Evolutionary conservation across 2,113 vertebrate genomes (phyloP).

Genomic region (Pituophis catenifer): DNA sequence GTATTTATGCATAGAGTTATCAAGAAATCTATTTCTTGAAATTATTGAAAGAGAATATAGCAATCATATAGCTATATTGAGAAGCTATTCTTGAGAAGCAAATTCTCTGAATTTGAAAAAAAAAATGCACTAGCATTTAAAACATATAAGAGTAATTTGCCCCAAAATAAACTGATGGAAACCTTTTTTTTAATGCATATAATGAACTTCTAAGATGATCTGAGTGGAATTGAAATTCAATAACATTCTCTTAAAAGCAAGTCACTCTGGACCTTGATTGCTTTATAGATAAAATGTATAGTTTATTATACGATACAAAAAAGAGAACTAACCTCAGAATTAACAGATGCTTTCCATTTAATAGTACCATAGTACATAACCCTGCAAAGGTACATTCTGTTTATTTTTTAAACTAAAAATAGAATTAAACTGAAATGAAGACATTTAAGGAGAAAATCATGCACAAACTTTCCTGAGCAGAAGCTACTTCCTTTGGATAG

Average conservation of each 20-base stretch:
- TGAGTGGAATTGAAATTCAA: constrained; percentile 13
- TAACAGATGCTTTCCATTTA: constrained; percentile 28
- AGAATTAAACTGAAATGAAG: constrained; percentile 23
- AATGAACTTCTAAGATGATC: constrained; percentile 25
- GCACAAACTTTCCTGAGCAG: neutral
- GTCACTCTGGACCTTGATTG: constrained; percentile 22
- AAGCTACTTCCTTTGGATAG: neutral
- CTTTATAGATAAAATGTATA: neutral
- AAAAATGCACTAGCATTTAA: neutral
- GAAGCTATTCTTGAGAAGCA: constrained; percentile 31
- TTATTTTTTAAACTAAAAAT: constrained; percentile 29
- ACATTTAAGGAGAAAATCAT: constrained; percentile 17
- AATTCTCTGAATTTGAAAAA: constrained; percentile 44
- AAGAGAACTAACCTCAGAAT: neutral
- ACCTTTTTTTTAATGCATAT: neutral
- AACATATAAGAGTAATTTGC: neutral
- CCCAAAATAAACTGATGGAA: neutral
- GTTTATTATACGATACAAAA: constrained; percentile 18
- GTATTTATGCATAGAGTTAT: constrained; percentile 35
- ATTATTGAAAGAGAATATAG: neutral
- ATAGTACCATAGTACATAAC: constrained; percentile 33
- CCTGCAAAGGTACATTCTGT: constrained; percentile 13
- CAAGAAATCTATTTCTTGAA: constrained; percentile 14
- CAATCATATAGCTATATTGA: neutral
- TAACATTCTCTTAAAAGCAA: neutral